phyloP scores from a whole-genome alignment of 2,797 vertebrate species.

The Sebastes nivosus region DNA sequence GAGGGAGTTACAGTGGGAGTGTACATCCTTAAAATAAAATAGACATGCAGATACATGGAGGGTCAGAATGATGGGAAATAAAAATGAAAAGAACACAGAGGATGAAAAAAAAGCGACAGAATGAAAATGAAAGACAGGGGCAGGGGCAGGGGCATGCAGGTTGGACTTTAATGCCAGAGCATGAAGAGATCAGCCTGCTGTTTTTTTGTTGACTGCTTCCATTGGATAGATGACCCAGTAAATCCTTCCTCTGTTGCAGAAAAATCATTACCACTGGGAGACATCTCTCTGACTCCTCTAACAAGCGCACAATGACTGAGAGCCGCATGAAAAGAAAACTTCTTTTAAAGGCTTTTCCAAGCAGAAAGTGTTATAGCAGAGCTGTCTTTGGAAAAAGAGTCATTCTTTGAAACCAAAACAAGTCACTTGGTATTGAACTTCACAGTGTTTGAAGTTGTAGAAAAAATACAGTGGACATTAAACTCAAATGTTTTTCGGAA shows the following conservation, averaged over 20 bases:
- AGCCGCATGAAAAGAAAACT: constrained; percentile 6
- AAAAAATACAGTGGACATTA: neutral
- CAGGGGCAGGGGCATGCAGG: constrained; percentile 4
- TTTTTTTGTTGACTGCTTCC: constrained; percentile 33
- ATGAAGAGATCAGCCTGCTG: constrained; percentile 51
- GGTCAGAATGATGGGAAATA: neutral
- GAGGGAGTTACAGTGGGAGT: neutral
- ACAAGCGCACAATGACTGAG: constrained; percentile 38
- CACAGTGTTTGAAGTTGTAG: neutral
- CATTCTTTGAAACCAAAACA: neutral
- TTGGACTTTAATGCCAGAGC: constrained; percentile 24
- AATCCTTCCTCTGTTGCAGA: constrained; percentile 50
- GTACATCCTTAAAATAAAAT: neutral
- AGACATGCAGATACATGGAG: neutral
- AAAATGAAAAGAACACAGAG: neutral
- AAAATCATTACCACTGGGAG: constrained; percentile 45
- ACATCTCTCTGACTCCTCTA: constrained; percentile 22
- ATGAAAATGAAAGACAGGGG: neutral
- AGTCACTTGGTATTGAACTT: neutral
- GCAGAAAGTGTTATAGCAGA: neutral
- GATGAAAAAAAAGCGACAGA: neutral
- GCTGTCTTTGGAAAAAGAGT: neutral
- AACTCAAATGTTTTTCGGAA: neutral
- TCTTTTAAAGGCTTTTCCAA: constrained; percentile 1
- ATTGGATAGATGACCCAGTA: constrained; percentile 45